Percentiles rank a stretch among this genome's conserved stretches.
These are phyloP conservation scores for Dendroctonus ponderosae DNA, from an alignment of 1,140 invertebrate genomes.

Conservation along the genomic window DNA sequence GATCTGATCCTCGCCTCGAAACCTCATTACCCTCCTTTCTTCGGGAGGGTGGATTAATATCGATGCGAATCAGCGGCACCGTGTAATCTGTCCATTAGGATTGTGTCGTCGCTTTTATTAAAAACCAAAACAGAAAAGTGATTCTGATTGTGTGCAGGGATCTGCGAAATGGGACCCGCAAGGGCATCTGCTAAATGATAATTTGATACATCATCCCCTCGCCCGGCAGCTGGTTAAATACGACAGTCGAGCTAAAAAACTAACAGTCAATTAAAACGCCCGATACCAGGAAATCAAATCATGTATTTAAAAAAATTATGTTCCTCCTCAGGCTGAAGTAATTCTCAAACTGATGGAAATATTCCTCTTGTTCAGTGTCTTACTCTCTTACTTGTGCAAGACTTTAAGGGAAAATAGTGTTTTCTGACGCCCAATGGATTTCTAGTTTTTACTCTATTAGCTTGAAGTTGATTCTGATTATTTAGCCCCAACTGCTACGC, in stretches of 20 bases:
- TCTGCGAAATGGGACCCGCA: conserved; percentile 18
- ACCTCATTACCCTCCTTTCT: conserved; percentile 33
- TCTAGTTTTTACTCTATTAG: too few relatives aligned
- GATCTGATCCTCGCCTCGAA: conserved; percentile 20
- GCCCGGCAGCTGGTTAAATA: conserved; percentile 27
- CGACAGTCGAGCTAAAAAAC: conserved; percentile 5
- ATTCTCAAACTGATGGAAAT: too few relatives aligned
- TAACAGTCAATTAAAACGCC: conserved; percentile 8
- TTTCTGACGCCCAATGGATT: too few relatives aligned
- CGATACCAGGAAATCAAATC: too few relatives aligned
- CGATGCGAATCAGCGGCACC: conserved; percentile 25
- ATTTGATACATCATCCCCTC: conserved; percentile 20
- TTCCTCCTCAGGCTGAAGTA: too few relatives aligned
- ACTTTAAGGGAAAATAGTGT: too few relatives aligned
- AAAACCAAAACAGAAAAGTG: conserved; percentile 34
- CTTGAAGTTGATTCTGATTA: too few relatives aligned
- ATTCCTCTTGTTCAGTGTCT: too few relatives aligned
- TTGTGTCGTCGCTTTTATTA: conserved; percentile 29
- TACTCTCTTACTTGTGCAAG: too few relatives aligned
- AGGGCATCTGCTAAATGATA: conserved; percentile 20
- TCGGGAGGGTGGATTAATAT: conserved; percentile 32
- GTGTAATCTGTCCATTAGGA: conserved; percentile 32
- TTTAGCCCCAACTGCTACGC: too few relatives aligned
- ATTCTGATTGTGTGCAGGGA: conserved; percentile 5
- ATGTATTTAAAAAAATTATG: too few relatives aligned